These are phyloP conservation scores for Megaustenia siamemsis DNA, from an alignment of 2,888 invertebrate genomes.

Conservation along the genomic window DNA sequence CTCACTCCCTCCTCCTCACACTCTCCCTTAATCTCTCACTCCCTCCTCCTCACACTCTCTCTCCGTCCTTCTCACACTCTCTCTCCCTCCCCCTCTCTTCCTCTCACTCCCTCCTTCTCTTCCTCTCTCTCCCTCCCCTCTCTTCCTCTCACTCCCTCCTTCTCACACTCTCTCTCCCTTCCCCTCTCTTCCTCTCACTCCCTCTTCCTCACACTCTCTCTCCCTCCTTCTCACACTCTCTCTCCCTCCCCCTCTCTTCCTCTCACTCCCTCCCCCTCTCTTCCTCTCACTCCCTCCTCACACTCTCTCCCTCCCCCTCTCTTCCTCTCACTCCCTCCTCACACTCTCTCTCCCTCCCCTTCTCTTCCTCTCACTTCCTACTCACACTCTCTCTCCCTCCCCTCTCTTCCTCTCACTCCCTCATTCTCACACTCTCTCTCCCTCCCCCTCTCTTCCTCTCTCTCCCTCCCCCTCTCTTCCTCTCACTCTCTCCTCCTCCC, in stretches of 20 bases:
- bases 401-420: background rate
- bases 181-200: background rate
- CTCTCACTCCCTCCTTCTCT: background rate
- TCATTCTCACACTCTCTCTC: background rate
- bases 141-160: background rate
- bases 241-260: background rate
- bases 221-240: background rate
- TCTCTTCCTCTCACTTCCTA: background rate
- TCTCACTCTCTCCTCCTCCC: background rate
- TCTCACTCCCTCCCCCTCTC: background rate
- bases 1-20: conserved; percentile 6
- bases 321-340: background rate
- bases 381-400: background rate
- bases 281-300: background rate
- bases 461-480: background rate
- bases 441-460: background rate
- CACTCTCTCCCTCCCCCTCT: background rate
- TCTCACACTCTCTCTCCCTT: background rate
- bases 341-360: background rate
- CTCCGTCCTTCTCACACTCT: background rate
- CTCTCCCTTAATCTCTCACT: conserved; percentile 9
- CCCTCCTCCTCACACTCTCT: background rate
- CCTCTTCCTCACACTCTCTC: background rate
- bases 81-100: background rate
- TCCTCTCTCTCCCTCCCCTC: background rate